phyloP scores from a whole-genome alignment of 2,797 vertebrate genomes.

The Diplodus puntazzo region DNA sequence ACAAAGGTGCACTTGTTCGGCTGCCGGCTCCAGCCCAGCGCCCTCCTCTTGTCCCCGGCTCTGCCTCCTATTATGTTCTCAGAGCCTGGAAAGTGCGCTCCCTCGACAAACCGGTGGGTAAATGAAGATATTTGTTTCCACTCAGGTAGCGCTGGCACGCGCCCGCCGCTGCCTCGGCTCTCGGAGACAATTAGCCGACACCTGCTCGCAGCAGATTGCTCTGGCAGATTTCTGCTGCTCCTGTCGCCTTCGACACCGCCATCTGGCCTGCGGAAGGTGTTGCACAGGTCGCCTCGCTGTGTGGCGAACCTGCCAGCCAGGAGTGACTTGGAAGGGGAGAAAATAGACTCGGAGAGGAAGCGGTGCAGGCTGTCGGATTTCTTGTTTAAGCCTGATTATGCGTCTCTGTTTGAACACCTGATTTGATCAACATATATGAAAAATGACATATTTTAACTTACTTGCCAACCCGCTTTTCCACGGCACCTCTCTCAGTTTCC shows the following conservation, averaged over 20 bases:
- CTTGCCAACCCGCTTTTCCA: neutral
- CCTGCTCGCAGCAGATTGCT: slow-evolving; percentile 95
- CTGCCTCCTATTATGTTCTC: slow-evolving; percentile 62
- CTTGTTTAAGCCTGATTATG: slow-evolving; percentile 18
- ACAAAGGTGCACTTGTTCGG: slow-evolving; percentile 76
- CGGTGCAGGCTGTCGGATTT: slow-evolving; percentile 15
- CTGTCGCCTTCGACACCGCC: slow-evolving; percentile 89
- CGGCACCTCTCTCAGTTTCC: too few relatives aligned
- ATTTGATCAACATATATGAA: neutral
- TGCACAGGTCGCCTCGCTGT: slow-evolving; percentile 88
- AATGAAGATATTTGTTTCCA: slow-evolving; percentile 90
- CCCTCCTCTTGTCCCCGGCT: slow-evolving; percentile 54
- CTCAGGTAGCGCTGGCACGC: slow-evolving; percentile 87
- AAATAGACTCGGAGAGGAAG: slow-evolving; percentile 53
- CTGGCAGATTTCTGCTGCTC: slow-evolving; percentile 91
- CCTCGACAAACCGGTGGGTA: slow-evolving; percentile 76
- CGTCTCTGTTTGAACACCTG: slow-evolving; percentile 33
- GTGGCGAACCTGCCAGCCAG: slow-evolving; percentile 70
- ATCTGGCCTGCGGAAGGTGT: slow-evolving; percentile 94
- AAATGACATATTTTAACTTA: neutral
- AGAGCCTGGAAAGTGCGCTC: slow-evolving; percentile 57
- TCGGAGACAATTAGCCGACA: slow-evolving; percentile 95
- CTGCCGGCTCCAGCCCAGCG: slow-evolving; percentile 46
- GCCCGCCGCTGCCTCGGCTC: slow-evolving; percentile 86
- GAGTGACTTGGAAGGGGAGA: slow-evolving; percentile 62